Base-by-base conservation (phyloP, 2,888 invertebrate species). In the Leucozona laternaria region DNA sequence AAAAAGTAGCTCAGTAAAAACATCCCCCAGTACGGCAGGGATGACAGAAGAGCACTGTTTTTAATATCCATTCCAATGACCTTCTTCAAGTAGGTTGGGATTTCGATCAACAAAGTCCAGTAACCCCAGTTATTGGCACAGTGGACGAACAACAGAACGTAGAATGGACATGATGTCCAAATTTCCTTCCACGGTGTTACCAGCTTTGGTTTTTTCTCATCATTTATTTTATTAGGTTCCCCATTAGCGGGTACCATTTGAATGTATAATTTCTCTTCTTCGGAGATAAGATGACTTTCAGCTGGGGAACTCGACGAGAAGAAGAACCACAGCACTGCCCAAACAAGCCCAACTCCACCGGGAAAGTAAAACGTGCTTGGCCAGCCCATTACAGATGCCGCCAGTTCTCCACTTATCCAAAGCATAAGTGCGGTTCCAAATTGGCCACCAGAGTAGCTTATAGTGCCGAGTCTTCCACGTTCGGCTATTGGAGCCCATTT, bases 81-180 rank as follows among this genome's bases (percentile, higher is more conserved):
- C 58, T 94, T 94, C 88, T 94, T 95, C 95, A 97, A 95, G 90
- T 97, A 97, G 0, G 95, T 94, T 0, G 97, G 97, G 89, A 96
- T 95, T 91, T 97, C 96, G 0, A 97, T 97, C 1, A 97, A 93
- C 31, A 97, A 93, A 31, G 96, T 97, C 96, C 96, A 97, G 92
- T 96, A 97, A 34, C 97, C 97, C 94, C 97, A 96, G 89, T 93
- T 93, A 86, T 97, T 96, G 0, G 96, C 95, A 86, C 95, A 94
- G 90, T 97, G 97, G 0, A 95, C 95, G 2, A 96, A 90, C 2
- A 96, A 91, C 6, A 97, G 93, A 0, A 96, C 95, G 95, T 96
- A 95, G 90, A 97, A 95, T 0, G 97, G 96, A 31, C 95, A 90
- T 0, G 97, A 97, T 0, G 95, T 96, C 60, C 95, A 93, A 83